phyloP scores from a whole-genome alignment of 1,140 invertebrate genomes.

The Harlomillsia oculata region DNA sequence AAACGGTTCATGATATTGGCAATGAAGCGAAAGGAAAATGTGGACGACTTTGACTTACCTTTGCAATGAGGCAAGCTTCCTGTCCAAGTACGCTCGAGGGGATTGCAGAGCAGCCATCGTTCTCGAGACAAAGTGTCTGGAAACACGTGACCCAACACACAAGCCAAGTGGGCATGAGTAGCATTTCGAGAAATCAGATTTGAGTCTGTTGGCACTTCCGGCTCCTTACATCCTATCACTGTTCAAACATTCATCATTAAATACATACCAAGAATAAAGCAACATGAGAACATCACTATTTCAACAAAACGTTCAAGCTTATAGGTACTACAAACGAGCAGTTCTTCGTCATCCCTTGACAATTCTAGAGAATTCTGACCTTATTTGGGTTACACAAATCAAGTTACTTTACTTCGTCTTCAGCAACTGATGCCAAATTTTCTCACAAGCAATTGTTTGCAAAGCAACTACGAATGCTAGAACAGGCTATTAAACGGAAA shows the following conservation, averaged over 20 bases:
- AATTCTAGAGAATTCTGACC: no score
- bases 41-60: slow-evolving; percentile 17
- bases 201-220: slow-evolving; percentile 15
- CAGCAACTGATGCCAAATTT: no score
- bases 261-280: neutral
- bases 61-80: slow-evolving; percentile 13
- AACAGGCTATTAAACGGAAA: no score
- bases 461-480: no score
- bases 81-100: slow-evolving; percentile 22
- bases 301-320: no score
- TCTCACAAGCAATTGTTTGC: no score
- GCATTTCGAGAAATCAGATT: slow-evolving; percentile 32
- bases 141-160: slow-evolving; percentile 25
- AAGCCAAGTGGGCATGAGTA: slow-evolving; percentile 26
- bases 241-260: neutral
- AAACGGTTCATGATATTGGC: neutral
- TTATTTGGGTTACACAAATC: no score
- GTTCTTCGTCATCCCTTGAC: no score
- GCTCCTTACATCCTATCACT: slow-evolving; percentile 30
- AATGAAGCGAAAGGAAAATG: neutral
- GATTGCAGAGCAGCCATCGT: slow-evolving; percentile 29
- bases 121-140: slow-evolving; percentile 25
- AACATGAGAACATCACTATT: neutral
- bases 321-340: no score
- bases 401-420: no score